Evolutionary conservation across 2,113 vertebrate genomes (phyloP).

Genomic region (Hypocryptadius cinnamomeus): DNA sequence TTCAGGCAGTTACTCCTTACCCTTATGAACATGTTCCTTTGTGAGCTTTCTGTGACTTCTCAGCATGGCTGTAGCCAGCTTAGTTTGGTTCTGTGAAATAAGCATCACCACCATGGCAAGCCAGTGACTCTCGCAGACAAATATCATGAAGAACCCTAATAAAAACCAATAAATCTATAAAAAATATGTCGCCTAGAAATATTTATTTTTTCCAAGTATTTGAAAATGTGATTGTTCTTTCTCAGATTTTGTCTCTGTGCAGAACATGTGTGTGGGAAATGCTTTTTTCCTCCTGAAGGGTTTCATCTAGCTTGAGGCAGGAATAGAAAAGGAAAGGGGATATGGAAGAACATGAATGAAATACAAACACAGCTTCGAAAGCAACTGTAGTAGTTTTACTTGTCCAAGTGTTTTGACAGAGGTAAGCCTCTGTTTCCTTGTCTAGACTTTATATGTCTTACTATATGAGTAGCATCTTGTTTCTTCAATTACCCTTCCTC

Average conservation of each 20-base stretch:
- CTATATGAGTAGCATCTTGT: background rate
- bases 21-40: background rate
- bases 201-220: background rate
- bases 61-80: background rate
- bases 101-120: background rate
- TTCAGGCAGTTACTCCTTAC: background rate
- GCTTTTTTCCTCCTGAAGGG: accelerated
- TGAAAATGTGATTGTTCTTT: background rate
- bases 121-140: background rate
- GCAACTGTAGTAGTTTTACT: background rate
- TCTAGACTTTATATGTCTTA: background rate
- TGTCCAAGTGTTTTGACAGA: background rate
- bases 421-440: background rate
- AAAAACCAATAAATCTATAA: background rate
- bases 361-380: background rate
- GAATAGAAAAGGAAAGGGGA: background rate
- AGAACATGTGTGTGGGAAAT: background rate
- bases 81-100: slow-evolving; percentile 14
- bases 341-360: background rate
- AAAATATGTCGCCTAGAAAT: background rate
- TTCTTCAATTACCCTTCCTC: background rate
- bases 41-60: background rate
- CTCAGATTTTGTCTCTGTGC: background rate
- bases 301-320: background rate
- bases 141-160: background rate